A percentile compares a stretch with the other conserved stretches of the same genome.
phyloP scores from a whole-genome alignment of 2,888 invertebrate genomes.

The Hemicrepidius hirtus region DNA sequence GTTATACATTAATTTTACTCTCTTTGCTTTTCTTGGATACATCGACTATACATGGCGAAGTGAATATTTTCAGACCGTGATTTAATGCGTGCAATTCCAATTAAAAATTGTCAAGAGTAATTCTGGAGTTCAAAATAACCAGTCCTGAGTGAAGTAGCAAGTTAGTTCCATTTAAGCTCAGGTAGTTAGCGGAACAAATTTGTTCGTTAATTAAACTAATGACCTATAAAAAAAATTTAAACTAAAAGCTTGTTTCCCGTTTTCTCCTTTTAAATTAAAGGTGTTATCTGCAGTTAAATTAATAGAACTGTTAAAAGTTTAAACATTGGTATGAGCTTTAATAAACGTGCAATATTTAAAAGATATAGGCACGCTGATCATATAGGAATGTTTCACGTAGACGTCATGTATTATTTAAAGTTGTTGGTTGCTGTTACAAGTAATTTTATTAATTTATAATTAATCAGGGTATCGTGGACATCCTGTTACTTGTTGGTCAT shows the following conservation, averaged over 20 bases:
- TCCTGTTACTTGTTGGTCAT: too few species aligned
- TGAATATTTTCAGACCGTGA: background rate
- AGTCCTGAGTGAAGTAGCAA: background rate
- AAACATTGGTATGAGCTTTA: too few species aligned
- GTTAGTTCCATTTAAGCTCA: background rate
- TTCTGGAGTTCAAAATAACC: slow-evolving; percentile 2
- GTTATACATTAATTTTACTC: slow-evolving; percentile 30
- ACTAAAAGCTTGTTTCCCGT: slow-evolving; percentile 14
- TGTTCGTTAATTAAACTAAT: slow-evolving; percentile 40
- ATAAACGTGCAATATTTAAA: too few species aligned
- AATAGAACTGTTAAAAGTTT: background rate
- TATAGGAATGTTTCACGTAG: too few species aligned
- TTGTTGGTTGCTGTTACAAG: too few species aligned
- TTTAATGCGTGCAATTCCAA: background rate
- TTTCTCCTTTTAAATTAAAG: slow-evolving; percentile 17
- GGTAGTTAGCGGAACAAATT: slow-evolving; percentile 34
- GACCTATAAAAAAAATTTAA: slow-evolving; percentile 15
- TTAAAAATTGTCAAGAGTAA: background rate
- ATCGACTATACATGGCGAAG: background rate
- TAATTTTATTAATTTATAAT: too few species aligned
- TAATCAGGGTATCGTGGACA: too few species aligned
- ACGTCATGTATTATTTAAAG: too few species aligned
- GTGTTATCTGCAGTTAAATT: background rate
- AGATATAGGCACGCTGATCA: too few species aligned
- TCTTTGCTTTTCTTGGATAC: background rate